phyloP scores from a whole-genome alignment of 2,113 vertebrate species.

The Tylochromis polylepis region DNA sequence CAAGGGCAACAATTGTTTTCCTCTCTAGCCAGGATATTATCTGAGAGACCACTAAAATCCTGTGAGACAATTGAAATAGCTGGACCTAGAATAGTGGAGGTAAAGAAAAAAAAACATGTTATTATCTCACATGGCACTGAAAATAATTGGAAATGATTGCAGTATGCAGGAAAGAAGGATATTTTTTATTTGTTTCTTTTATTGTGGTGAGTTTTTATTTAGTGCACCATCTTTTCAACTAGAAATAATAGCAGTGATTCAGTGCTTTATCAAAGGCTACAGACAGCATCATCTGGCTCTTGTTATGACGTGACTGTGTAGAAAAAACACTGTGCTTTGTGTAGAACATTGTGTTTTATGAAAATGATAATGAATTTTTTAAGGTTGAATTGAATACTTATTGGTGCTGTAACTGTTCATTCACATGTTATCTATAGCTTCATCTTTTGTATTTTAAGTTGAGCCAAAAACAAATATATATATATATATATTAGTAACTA shows the following conservation, averaged over 20 bases:
- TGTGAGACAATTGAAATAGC: not conserved
- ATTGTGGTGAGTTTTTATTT: not conserved
- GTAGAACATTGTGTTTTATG: not conserved
- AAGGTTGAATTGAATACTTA: not conserved
- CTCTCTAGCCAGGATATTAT: not conserved
- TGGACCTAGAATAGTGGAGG: not conserved
- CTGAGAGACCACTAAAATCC: not conserved
- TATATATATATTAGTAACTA: not conserved
- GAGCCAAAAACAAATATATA: not conserved
- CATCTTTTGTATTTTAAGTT: not conserved
- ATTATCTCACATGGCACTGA: not conserved
- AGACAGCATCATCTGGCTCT: not conserved
- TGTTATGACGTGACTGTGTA: not conserved
- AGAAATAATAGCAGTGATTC: not conserved
- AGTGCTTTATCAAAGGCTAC: not conserved
- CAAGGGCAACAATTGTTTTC: not conserved
- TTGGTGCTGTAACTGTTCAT: not conserved
- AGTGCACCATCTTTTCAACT: not conserved
- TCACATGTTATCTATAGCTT: not conserved
- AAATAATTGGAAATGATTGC: not conserved
- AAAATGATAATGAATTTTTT: not conserved
- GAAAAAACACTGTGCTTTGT: not conserved
- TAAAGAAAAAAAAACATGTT: not conserved
- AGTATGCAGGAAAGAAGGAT: not conserved
- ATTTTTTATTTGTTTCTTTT: not conserved